A percentile compares a stretch with the other conserved stretches of the same genome.
These are phyloP conservation scores for Spodoptera littoralis DNA, from an alignment of 2,888 invertebrate species.

Conservation along the genomic window DNA sequence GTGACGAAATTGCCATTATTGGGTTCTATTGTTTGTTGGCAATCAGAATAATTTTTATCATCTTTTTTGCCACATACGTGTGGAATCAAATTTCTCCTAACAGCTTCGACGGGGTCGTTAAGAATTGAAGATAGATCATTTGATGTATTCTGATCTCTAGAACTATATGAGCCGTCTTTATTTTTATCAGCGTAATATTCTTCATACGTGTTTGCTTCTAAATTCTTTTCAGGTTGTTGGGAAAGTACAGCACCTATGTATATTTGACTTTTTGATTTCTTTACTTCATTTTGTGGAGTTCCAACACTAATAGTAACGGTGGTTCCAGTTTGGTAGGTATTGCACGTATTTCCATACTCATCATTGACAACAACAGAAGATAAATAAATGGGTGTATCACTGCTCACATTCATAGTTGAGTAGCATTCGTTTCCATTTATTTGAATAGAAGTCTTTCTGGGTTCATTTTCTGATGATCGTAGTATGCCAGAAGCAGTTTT, in stretches of 20 bases:
- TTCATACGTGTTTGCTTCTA: slow-evolving; percentile 80
- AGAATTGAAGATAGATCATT: slow-evolving; percentile 88
- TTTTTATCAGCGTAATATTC: slow-evolving; percentile 77
- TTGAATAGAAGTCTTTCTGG: slow-evolving; percentile 91
- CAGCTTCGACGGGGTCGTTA: slow-evolving; percentile 93
- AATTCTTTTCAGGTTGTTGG: slow-evolving; percentile 64
- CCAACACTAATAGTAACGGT: slow-evolving; percentile 90
- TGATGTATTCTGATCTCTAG: slow-evolving; percentile 52
- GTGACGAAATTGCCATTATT: slow-evolving; percentile 86
- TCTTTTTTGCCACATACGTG: slow-evolving; percentile 92
- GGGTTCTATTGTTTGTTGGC: slow-evolving; percentile 46
- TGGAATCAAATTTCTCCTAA: slow-evolving; percentile 92
- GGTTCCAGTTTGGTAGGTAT: slow-evolving; percentile 87
- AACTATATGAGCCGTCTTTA: slow-evolving; percentile 54
- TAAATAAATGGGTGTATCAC: slow-evolving; percentile 91
- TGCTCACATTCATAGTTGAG: slow-evolving; percentile 92
- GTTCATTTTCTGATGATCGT: slow-evolving; percentile 76
- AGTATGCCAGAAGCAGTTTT: slow-evolving; percentile 64
- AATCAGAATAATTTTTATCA: slow-evolving; percentile 55
- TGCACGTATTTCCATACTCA: slow-evolving; percentile 80
- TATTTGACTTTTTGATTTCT: slow-evolving; percentile 86
- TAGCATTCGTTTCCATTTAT: slow-evolving; percentile 93
- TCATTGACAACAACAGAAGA: slow-evolving; percentile 93
- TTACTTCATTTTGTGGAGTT: slow-evolving; percentile 81
- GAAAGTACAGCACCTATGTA: slow-evolving; percentile 83